Evolutionary conservation across 2,888 invertebrate genomes (phyloP).

Genomic region (Nasonovia ribisnigri): DNA sequence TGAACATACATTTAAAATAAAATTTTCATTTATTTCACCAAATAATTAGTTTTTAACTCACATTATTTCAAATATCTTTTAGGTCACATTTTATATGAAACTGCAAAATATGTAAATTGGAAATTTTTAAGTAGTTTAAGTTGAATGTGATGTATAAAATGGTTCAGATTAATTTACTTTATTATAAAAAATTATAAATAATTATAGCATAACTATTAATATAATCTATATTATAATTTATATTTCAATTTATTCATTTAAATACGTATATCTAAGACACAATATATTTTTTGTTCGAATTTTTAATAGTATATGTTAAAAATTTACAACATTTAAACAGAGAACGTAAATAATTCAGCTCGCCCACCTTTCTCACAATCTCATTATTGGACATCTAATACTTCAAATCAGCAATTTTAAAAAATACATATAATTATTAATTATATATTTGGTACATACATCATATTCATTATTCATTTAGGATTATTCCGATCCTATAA

Average conservation of each 20-base stretch:
- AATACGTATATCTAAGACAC: background rate
- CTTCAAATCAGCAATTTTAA: slow-evolving; percentile 6
- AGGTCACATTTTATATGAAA: background rate
- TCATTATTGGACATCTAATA: background rate
- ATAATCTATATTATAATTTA: background rate
- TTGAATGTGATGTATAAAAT: background rate
- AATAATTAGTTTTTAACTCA: background rate
- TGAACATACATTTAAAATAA: background rate
- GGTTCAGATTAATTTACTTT: background rate
- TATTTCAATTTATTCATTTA: background rate
- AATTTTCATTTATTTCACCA: background rate
- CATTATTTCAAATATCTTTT: background rate
- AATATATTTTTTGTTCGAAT: slow-evolving; percentile 1
- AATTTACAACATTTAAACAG: background rate
- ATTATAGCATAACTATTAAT: background rate
- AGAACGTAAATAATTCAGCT: background rate
- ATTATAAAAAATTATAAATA: background rate
- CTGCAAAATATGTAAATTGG: background rate
- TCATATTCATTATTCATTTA: background rate
- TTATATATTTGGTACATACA: background rate
- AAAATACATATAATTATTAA: background rate
- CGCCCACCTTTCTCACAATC: background rate
- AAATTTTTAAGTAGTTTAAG: background rate
- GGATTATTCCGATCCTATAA: background rate
- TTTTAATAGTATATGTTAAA: background rate